Evolutionary conservation across 2,797 vertebrate species (phyloP), one percentile per base, ranked within the genome.

Genomic region (Amniataba percoides): DNA sequence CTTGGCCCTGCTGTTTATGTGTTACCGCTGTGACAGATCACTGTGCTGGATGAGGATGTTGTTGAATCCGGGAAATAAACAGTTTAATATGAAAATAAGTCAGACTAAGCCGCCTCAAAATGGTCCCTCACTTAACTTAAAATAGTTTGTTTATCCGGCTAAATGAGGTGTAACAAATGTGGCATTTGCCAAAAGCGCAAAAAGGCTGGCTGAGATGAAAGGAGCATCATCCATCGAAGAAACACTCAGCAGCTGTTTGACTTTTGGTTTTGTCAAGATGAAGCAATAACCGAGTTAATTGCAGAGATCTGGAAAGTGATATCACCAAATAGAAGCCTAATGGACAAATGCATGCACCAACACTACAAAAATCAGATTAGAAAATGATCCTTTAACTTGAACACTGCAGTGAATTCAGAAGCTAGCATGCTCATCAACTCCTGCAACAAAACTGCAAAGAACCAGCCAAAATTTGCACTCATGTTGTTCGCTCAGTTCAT

Each of bases 21-120:
- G 42, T 34, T 31, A 3, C 7, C 27, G 53, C 11, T 25, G 15
- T 73, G 60, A 76, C 21, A 15, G 43, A 78, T 72, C 15, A 34
- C n/a, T 23, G 45, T 31, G 27, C 25, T 9, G 46, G 43, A 51
- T 43, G 23, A 67, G 5, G n/a, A 39, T 46, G 60, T 80, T 12
- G 21, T 9, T 5, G 42, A 36, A 66, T 69, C 34, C 15, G 34
- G 14, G 23, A 40, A 46, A 42, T 61, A 77, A 73, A 79, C 52
- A 67, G 19, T 7, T 10, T 6, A 2, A 14, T 48, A 14, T 49
- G 45, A 63, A 60, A 11, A 12, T 6, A 36, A 21, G 13, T 57
- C 6, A 31, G n/a, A 7, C 19, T 8, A 25, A 18, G 3, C 2
- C 11, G 8, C 11, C 55, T 5, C 15, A 23, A 23, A 36, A 19